Evolutionary conservation across 2,888 invertebrate genomes (phyloP), one percentile per base, ranked within the genome.

Genomic region (Loripinus fragilis): DNA sequence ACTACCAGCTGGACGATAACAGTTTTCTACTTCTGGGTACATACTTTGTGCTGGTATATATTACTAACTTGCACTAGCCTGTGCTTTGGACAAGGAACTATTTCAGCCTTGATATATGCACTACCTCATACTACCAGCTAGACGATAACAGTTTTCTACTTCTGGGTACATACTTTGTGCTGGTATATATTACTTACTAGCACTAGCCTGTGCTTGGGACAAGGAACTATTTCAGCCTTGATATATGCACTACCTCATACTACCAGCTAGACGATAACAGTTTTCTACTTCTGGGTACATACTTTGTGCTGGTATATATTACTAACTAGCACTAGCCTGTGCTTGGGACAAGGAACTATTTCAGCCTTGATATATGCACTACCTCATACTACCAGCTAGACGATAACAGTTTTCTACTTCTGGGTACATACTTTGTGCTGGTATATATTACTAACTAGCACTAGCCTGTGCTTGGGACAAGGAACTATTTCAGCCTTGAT

Each of bases 261-360:
- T 38, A 8, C 5, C 38, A 8, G 38, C 12, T 8, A 8, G 5
- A 38, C 7, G 5, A 12, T 38, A 38, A 38, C 12, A 38, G 12
- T 8, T 42, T 48, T 33, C 71, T 65, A 45, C n/a, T 72, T 64
- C 64, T 65, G 64, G 65, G 71, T 65, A 72, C 71, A 72, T 42
- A 20, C 28, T 72, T 20, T 28, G 71, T 45, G 64, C 71, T 28
- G 23, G 23, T 52, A 52, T 25, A 52, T n/a, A 52, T 52, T 8
- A 10, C 5, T 5, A 2, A 23, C 25, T 52, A 52, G 52, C 52
- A 52, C 52, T 23, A 52, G 52, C 52, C 52, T 52, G 52, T 52
- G 52, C 25, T 10, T 52, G 52, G 23, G 52, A 52, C 23, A 52
- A 52, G 25, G 25, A 52, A 52, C 12, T 25, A 52, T 23, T 23